Evolutionary conservation across 2,797 vertebrate genomes (phyloP), one percentile per base, ranked within the genome.

Genomic region (Falco naumanni): DNA sequence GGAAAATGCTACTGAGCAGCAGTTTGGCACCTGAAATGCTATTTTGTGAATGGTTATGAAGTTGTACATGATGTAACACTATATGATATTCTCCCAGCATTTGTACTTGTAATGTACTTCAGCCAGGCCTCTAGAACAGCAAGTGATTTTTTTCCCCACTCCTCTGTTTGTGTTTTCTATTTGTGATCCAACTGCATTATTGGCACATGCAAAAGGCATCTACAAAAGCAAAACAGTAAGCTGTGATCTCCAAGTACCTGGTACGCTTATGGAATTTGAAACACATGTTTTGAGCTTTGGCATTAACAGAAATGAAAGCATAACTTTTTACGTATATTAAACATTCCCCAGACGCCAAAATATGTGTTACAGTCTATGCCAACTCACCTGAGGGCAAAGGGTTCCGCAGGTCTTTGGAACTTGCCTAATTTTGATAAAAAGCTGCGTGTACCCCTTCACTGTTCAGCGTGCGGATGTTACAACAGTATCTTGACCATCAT

Each of bases 201-300:
- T 87, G 68, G 53, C 4, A 3, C 68, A 43, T 77, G 53, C 54
- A 87, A 74, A 84, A 95, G 64, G 14, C 45, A 59, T 81, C 34
- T 92, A 43, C 83, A 96, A 94, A 87, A 48, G 41, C 78, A 93
- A 93, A 95, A 92, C 29, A 83, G 45, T 64, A 92, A 68, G 37
- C 48, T 92, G 22, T 92, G 88, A 90, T 91, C 75, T 95, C 45
- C 63, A 88, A 66, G 66, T 84, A 90, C 53, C 34, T 60, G 39
- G 20, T 87, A 45, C 54, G 5, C 17, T 91, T 75, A 51, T 0
- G 13, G 81, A 96, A 91, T 94, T 94, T 72, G 57, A 92, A 95
- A 85, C 57, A 70, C 6, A 51, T 53, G 64, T 96, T 94, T 89
- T 86, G 65, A 93, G 34, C 76, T 91, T 92, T 88, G 76, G 31